phyloP scores from a whole-genome alignment of 2,797 vertebrate species.

The Erethizon dorsatum region DNA sequence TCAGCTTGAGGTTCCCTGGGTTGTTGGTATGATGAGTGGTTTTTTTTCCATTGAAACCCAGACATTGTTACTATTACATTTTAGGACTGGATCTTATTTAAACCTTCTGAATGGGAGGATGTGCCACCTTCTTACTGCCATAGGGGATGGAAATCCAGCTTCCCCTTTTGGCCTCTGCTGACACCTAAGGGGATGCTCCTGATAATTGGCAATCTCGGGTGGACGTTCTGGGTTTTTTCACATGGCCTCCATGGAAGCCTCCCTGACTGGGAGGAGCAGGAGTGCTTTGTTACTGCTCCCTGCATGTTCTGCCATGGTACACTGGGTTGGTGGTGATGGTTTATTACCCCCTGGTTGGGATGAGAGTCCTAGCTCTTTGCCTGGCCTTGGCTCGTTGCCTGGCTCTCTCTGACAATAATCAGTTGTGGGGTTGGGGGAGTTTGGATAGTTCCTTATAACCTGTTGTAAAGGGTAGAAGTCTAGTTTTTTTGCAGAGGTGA shows the following conservation, averaged over 20 bases:
- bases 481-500: neutral
- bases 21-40: neutral
- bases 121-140: neutral
- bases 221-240: neutral
- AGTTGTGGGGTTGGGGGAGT: neutral
- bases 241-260: neutral
- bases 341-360: neutral
- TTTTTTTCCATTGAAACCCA: conserved; percentile 39
- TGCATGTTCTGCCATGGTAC: neutral
- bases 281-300: neutral
- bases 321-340: neutral
- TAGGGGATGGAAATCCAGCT: neutral
- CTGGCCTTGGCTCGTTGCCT: neutral
- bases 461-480: neutral
- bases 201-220: neutral
- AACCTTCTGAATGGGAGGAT: neutral
- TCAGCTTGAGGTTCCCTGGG: neutral
- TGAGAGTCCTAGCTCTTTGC: neutral
- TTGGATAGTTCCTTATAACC: neutral
- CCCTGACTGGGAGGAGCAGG: neutral
- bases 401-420: neutral
- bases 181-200: neutral
- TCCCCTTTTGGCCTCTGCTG: neutral
- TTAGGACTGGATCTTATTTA: neutral
- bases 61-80: neutral